phyloP scores from a whole-genome alignment of 1,140 invertebrate species.

The Globodera rostochiensis region DNA sequence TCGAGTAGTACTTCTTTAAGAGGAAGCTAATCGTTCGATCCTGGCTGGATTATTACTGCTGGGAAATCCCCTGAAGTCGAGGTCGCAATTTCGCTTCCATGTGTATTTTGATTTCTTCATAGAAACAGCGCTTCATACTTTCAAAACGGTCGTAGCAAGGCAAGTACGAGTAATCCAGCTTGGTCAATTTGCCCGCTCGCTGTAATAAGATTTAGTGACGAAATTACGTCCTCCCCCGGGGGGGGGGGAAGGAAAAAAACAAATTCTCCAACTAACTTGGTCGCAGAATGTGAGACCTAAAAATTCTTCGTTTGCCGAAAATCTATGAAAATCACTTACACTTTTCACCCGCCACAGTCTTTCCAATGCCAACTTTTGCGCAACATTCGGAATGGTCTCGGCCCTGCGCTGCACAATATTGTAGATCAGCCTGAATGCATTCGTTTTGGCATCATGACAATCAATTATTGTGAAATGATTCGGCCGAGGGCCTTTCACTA shows the following conservation, averaged over 20 bases:
- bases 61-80: slow-evolving; percentile 12
- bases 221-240: not conserved
- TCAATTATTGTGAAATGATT: too few species aligned
- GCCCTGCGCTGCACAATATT: slow-evolving; percentile 53
- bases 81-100: slow-evolving; percentile 46
- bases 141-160: slow-evolving; percentile 56
- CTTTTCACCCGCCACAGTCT: slow-evolving; percentile 52
- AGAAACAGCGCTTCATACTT: slow-evolving; percentile 47
- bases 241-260: too few species aligned
- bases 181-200: slow-evolving; percentile 38
- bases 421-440: slow-evolving; percentile 14
- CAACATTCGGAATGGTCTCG: slow-evolving; percentile 37
- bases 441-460: not conserved
- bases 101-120: slow-evolving; percentile 49
- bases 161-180: slow-evolving; percentile 49
- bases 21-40: too few species aligned
- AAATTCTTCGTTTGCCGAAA: not conserved
- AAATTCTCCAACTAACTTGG: not conserved
- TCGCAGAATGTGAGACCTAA: slow-evolving; percentile 29
- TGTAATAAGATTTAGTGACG: slow-evolving; percentile 1
- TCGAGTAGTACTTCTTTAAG: too few species aligned
- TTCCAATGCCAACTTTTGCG: slow-evolving; percentile 36
- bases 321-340: slow-evolving; percentile 20
- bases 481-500: not conserved
- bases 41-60: too few species aligned